These are phyloP conservation scores for Tipula vernalis DNA, from an alignment of 2,888 invertebrate genomes.

Conservation along the genomic window DNA sequence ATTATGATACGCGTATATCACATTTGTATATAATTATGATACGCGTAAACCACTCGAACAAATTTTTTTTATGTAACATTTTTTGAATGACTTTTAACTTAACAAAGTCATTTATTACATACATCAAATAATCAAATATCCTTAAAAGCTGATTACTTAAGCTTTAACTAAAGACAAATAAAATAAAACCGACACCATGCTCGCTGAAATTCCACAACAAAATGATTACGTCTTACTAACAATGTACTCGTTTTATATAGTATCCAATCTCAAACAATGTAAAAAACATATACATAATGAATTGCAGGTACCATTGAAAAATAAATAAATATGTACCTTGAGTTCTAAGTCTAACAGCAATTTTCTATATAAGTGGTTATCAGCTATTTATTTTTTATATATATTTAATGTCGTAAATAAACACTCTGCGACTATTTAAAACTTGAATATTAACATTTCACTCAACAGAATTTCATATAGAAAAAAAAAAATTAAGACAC, in stretches of 20 bases:
- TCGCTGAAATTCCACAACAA: too few species aligned
- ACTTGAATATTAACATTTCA: not conserved
- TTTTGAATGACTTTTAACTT: not conserved
- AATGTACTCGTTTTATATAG: not conserved
- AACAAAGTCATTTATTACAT: not conserved
- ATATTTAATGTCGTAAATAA: not conserved
- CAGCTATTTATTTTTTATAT: not conserved
- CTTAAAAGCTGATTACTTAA: not conserved
- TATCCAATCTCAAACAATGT: not conserved
- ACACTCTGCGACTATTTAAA: not conserved
- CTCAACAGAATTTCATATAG: not conserved
- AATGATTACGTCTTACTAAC: not conserved
- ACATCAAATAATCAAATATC: not conserved
- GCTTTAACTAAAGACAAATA: not conserved
- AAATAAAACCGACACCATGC: not conserved
- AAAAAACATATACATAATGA: not conserved
- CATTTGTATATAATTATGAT: not conserved
- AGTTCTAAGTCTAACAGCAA: not conserved
- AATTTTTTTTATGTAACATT: not conserved
- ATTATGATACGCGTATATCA: not conserved
- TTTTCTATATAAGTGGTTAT: not conserved
- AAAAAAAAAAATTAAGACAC: not conserved
- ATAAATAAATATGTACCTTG: not conserved
- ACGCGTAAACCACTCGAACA: not conserved
- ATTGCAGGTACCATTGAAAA: not conserved